Percentiles rank a stretch among this genome's conserved stretches.
These are phyloP conservation scores for Rhyacichthys aspro DNA, from an alignment of 2,797 vertebrate genomes.

Conservation along the genomic window DNA sequence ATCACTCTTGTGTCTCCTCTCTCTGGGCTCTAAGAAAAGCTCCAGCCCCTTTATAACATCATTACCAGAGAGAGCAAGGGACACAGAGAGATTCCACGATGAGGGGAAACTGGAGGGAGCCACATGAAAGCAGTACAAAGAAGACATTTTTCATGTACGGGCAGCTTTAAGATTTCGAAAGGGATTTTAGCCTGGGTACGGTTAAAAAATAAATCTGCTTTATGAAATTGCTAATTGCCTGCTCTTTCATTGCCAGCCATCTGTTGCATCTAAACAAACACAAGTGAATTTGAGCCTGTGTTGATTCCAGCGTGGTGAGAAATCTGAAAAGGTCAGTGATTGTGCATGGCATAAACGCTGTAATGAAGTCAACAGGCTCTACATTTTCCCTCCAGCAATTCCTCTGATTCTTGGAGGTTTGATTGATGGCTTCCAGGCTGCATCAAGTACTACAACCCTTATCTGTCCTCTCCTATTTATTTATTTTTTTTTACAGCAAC, in stretches of 20 bases:
- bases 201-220: slow-evolving; percentile 33
- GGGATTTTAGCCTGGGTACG: not conserved
- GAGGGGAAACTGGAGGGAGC: slow-evolving; percentile 37
- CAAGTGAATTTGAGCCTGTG: slow-evolving; percentile 12
- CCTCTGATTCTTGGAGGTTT: slow-evolving; percentile 28
- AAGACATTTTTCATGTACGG: slow-evolving; percentile 12
- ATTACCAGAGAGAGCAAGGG: slow-evolving; percentile 59
- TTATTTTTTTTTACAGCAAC: slow-evolving; percentile 11
- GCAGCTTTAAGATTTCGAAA: slow-evolving; percentile 26
- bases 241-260: slow-evolving; percentile 10
- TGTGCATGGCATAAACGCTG: slow-evolving; percentile 29
- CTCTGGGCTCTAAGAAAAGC: slow-evolving; percentile 52
- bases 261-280: slow-evolving; percentile 22
- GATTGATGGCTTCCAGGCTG: slow-evolving; percentile 35
- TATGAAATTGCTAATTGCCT: not conserved
- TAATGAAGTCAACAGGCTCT: slow-evolving; percentile 28
- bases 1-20: slow-evolving; percentile 52
- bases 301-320: slow-evolving; percentile 8
- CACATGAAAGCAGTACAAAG: slow-evolving; percentile 36
- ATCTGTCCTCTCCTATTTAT: slow-evolving; percentile 8
- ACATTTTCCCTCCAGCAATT: slow-evolving; percentile 15
- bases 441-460: slow-evolving; percentile 40
- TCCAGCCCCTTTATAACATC: slow-evolving; percentile 68
- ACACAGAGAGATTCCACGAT: slow-evolving; percentile 52
- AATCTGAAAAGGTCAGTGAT: slow-evolving; percentile 22